These are phyloP conservation scores for Tetanocera ferruginea DNA, from an alignment of 2,888 invertebrate species.

Conservation along the genomic window DNA sequence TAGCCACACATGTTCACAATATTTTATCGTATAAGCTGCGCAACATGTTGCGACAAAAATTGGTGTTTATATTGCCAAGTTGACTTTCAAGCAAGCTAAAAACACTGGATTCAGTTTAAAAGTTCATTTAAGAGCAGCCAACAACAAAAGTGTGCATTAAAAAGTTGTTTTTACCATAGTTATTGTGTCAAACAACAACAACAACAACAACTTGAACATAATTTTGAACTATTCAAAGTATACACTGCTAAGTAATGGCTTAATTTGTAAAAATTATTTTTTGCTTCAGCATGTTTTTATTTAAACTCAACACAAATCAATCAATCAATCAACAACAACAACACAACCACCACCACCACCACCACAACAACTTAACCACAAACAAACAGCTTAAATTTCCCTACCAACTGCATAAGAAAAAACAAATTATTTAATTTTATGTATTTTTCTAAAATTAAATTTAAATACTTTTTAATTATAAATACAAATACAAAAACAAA, in stretches of 20 bases:
- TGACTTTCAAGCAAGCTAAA: too few relatives aligned
- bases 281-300: slow-evolving; percentile 15
- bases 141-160: not conserved
- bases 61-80: too few relatives aligned
- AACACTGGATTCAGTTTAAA: too few relatives aligned
- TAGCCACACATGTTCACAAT: too few relatives aligned
- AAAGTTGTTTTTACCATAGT: slow-evolving; percentile 1
- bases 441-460: slow-evolving; percentile 38
- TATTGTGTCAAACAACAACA: not conserved
- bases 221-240: not conserved
- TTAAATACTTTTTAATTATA: slow-evolving; percentile 29
- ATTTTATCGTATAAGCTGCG: too few relatives aligned
- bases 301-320: not conserved
- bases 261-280: not conserved
- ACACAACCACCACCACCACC: too few relatives aligned
- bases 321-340: too few relatives aligned
- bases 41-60: too few relatives aligned
- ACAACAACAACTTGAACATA: not conserved
- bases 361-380: not conserved
- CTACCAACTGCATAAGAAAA: not conserved
- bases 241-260: not conserved
- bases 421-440: slow-evolving; percentile 51
- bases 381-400: not conserved
- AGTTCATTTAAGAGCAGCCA: not conserved
- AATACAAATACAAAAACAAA: not conserved